Evolutionary conservation across 2,888 invertebrate species (phyloP).

Genomic region (Notodonta ziczac): DNA sequence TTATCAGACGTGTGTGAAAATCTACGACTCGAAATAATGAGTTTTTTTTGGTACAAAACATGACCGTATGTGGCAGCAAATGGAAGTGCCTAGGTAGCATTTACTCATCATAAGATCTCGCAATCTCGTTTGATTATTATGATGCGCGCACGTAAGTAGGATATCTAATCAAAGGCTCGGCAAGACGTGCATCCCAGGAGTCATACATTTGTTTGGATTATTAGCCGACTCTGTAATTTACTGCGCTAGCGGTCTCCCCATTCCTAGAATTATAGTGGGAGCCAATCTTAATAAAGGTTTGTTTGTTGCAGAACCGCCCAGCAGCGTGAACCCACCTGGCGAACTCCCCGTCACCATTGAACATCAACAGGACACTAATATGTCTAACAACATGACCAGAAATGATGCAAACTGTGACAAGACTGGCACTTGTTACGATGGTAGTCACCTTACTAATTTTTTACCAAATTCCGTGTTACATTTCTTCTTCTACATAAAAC

Average conservation of each 20-base stretch:
- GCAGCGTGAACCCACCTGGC: conserved; percentile 65
- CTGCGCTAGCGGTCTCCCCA: conserved; percentile 29
- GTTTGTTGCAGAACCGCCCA: conserved; percentile 80
- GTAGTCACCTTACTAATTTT: conserved; percentile 77
- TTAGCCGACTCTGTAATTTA: conserved; percentile 47
- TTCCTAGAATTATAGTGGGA: conserved; percentile 18
- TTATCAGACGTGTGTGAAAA: conserved; percentile 71
- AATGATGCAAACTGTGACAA: conserved; percentile 96
- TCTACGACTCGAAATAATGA: conserved; percentile 39
- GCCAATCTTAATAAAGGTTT: conserved; percentile 5
- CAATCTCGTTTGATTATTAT: conserved; percentile 75
- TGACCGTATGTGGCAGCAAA: background rate
- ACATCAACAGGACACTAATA: conserved; percentile 89
- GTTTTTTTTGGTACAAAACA: conserved; percentile 51
- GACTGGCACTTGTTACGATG: conserved; percentile 97
- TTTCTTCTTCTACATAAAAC: conserved; percentile 4
- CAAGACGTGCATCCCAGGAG: conserved; percentile 43
- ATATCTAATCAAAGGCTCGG: conserved; percentile 58
- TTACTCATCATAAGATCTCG: conserved; percentile 53
- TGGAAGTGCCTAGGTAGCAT: conserved; percentile 46
- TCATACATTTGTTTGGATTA: conserved; percentile 59
- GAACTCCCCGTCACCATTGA: conserved; percentile 91
- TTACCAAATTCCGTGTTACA: background rate
- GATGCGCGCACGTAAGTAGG: conserved; percentile 57
- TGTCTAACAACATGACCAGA: conserved; percentile 89